Conservation (phyloP, 2,888 invertebrate species). For the Bruchidius siliquastri region DNA sequence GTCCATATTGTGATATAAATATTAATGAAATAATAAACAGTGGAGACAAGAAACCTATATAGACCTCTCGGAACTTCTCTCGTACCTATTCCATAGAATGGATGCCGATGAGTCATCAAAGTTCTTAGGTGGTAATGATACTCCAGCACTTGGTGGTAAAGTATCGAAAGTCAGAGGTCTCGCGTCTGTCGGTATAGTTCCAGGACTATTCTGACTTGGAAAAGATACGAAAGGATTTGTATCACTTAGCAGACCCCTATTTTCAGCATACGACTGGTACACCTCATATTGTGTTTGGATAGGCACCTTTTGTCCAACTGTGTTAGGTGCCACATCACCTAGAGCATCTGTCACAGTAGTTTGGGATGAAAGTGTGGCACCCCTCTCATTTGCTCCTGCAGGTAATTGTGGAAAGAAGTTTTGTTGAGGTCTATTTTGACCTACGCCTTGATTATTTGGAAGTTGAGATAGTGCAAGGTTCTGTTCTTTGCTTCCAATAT, state of each 20-base stretch:
- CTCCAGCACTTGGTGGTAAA: neutral
- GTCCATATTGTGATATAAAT: neutral
- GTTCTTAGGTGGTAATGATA: neutral
- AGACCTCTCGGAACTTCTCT: conserved; percentile 10
- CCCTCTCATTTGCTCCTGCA: conserved; percentile 7
- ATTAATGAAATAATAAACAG: neutral
- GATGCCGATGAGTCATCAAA: conserved; percentile 8
- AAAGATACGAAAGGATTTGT: conserved; percentile 10
- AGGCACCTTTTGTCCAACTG: neutral
- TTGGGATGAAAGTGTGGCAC: conserved; percentile 1
- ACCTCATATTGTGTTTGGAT: neutral
- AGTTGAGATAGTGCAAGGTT: neutral
- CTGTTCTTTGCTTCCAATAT: neutral
- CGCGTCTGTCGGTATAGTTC: neutral
- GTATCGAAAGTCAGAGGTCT: neutral
- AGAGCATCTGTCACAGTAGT: neutral
- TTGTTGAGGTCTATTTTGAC: neutral
- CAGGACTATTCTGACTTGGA: neutral
- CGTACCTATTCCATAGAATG: conserved; percentile 20
- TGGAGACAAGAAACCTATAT: neutral
- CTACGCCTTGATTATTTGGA: neutral
- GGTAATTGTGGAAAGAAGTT: conserved; percentile 4
- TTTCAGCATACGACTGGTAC: neutral
- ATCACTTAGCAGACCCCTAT: conserved; percentile 9
- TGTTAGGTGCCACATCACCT: neutral